Conservation (phyloP, 2,113 vertebrate species). For the Crotalus helleri region DNA sequence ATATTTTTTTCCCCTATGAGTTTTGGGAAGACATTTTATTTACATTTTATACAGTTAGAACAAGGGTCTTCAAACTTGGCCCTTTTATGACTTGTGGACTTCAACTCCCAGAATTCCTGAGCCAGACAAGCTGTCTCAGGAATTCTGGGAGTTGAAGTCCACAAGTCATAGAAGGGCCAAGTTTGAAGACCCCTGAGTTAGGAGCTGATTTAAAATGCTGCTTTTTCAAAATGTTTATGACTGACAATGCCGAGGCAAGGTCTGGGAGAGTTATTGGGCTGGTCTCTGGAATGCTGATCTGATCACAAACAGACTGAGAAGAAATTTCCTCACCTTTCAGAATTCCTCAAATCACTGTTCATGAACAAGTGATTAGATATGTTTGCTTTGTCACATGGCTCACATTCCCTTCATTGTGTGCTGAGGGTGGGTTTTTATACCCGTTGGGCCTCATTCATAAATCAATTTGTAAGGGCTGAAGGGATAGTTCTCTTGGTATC, state of each 20-base stretch:
- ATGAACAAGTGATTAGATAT: not conserved
- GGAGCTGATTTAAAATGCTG: not conserved
- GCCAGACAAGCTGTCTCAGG: not conserved
- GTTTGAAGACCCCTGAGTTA: not conserved
- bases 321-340: not conserved
- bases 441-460: not conserved
- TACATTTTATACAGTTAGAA: not conserved
- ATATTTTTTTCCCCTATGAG: not conserved
- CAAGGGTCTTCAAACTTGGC: too few species aligned
- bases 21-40: not conserved
- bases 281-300: not conserved
- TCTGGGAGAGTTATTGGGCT: not conserved
- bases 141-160: too few species aligned
- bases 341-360: not conserved
- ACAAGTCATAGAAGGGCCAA: too few species aligned
- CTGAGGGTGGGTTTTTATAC: not conserved
- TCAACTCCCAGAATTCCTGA: not conserved
- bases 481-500: slow-evolving; percentile 14
- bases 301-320: not conserved
- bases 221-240: not conserved
- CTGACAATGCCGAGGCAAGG: not conserved
- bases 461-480: slow-evolving; percentile 16
- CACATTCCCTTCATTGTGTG: not conserved
- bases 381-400: not conserved
- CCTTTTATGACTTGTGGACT: too few species aligned